Percentiles rank a stretch among this genome's conserved stretches.
These are phyloP conservation scores for Strigamia maritima DNA, from an alignment of 2,888 invertebrate species.

Conservation along the genomic window DNA sequence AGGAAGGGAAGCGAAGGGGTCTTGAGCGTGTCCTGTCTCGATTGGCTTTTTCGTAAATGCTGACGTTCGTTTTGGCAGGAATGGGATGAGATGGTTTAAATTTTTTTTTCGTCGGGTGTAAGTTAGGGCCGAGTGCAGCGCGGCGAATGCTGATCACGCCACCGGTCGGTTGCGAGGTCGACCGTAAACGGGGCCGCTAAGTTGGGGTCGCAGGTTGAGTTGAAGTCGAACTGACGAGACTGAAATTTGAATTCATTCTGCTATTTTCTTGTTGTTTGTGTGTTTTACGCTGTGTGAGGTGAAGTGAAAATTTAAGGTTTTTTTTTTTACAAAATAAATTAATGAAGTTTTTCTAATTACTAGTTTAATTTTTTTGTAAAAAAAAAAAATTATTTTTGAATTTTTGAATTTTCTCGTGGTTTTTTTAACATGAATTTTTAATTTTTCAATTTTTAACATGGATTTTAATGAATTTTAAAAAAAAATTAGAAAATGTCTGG, in stretches of 20 bases:
- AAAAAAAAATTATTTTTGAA: too few relatives aligned
- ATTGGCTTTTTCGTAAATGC: background rate
- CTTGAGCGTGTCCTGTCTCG: background rate
- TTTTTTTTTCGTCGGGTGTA: background rate
- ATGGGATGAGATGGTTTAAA: background rate
- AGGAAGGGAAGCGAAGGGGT: background rate
- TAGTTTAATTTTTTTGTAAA: too few relatives aligned
- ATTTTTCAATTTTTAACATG: too few relatives aligned
- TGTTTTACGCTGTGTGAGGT: too few relatives aligned
- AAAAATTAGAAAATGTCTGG: too few relatives aligned
- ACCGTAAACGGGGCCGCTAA: constrained; percentile 19
- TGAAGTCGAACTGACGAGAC: background rate
- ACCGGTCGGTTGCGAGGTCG: constrained; percentile 9
- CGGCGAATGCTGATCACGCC: constrained; percentile 25
- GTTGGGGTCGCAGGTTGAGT: background rate
- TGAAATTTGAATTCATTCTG: background rate
- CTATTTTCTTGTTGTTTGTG: background rate
- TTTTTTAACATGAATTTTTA: too few relatives aligned
- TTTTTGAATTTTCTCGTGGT: too few relatives aligned
- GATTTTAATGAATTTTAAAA: too few relatives aligned
- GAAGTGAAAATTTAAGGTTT: too few relatives aligned
- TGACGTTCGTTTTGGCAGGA: background rate
- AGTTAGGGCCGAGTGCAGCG: background rate
- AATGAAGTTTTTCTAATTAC: too few relatives aligned
- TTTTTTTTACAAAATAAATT: too few relatives aligned